phyloP scores from a whole-genome alignment of 2,113 vertebrate genomes.

The Dunckerocampus dactyliophorus region DNA sequence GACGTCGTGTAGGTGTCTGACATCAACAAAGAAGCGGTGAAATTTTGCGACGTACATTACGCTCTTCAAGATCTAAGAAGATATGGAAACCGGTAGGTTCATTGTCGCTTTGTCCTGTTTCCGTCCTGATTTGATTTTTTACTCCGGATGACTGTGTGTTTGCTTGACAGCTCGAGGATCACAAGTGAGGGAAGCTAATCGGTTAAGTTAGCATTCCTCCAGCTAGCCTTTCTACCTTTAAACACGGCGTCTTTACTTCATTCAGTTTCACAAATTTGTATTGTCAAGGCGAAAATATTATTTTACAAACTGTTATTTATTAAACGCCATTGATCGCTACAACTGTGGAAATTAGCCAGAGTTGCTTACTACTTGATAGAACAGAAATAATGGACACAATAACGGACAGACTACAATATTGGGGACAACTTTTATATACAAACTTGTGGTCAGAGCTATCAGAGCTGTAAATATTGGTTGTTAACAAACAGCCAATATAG shows the following conservation, averaged over 20 bases:
- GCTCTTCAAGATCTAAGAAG: constrained; percentile 25
- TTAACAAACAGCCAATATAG: too few species aligned
- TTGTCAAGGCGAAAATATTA: neutral
- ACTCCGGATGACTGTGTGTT: neutral
- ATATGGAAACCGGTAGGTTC: constrained; percentile 69
- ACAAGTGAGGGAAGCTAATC: constrained; percentile 55
- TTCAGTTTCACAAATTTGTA: neutral
- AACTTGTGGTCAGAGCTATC: too few species aligned
- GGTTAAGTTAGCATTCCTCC: constrained; percentile 48
- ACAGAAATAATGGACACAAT: neutral
- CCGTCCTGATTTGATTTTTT: neutral
- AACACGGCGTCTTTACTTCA: constrained; percentile 12
- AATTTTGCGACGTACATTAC: constrained; percentile 31
- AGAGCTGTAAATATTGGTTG: neutral
- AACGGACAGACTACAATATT: neutral
- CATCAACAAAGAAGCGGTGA: constrained; percentile 71
- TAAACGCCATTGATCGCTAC: neutral
- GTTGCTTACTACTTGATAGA: neutral
- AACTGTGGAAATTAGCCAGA: neutral
- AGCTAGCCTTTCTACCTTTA: constrained; percentile 32
- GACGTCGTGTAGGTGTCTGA: constrained; percentile 58
- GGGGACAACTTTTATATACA: neutral
- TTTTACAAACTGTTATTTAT: neutral
- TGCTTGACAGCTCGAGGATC: constrained; percentile 23
- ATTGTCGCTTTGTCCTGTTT: neutral